A percentile compares a stretch with the other conserved stretches of the same genome.
phyloP scores from a whole-genome alignment of 2,113 vertebrate species.

The Globicephala melas region DNA sequence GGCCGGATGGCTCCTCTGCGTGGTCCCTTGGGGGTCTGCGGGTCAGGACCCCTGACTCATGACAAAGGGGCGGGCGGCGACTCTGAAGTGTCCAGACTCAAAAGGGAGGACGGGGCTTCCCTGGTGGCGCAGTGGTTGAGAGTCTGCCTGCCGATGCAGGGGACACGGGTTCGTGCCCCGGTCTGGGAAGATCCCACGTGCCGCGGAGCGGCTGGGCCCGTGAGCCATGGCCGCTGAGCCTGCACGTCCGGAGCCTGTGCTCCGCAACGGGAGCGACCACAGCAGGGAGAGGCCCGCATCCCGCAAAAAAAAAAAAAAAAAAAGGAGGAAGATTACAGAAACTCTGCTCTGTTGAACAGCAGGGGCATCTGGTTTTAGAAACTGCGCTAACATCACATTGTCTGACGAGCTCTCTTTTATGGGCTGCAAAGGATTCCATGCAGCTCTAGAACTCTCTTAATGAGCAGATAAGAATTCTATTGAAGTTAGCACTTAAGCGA shows the following conservation, averaged over 20 bases:
- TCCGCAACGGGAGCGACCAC: too few species aligned
- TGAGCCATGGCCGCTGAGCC: too few species aligned
- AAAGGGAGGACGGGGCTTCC: accelerated
- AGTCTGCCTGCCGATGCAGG: too few species aligned
- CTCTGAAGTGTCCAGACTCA: accelerated
- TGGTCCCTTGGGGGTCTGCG: accelerated
- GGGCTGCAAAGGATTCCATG: accelerated
- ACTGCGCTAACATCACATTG: accelerated
- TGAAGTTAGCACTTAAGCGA: accelerated
- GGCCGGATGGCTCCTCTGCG: accelerated
- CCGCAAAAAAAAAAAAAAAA: too few species aligned
- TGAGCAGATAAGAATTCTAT: neutral
- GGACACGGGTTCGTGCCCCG: too few species aligned
- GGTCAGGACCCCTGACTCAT: neutral
- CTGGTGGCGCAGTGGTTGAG: too few species aligned
- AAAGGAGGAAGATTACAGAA: accelerated
- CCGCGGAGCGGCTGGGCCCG: too few species aligned
- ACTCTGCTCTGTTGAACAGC: accelerated
- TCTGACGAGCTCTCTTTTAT: accelerated
- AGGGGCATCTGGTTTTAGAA: accelerated
- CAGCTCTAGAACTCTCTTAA: neutral
- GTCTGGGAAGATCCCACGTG: too few species aligned
- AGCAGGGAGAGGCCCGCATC: too few species aligned
- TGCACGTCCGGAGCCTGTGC: too few species aligned
- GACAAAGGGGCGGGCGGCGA: accelerated